Conservation (phyloP, 2,113 vertebrate genomes). For the Callospermophilus lateralis region DNA sequence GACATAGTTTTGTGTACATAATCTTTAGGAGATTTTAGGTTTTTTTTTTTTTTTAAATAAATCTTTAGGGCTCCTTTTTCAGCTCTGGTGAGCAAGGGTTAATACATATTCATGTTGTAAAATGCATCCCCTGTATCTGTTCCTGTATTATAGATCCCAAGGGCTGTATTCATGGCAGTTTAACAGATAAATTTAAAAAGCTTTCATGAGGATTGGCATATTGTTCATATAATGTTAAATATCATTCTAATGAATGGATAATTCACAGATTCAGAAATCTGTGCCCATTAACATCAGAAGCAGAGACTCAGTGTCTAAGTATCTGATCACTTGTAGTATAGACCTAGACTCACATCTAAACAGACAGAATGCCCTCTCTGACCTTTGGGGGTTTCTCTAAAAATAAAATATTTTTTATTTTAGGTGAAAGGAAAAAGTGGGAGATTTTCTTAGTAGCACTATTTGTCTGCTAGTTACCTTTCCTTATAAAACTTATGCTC, state of each 20-base stretch:
- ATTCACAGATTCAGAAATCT: background rate
- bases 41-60: slow-evolving; percentile 6
- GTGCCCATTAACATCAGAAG: background rate
- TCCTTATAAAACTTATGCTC: background rate
- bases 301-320: background rate
- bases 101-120: slow-evolving; percentile 55
- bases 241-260: background rate
- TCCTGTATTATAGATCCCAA: slow-evolving; percentile 28
- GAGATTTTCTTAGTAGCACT: background rate
- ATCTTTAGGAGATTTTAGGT: slow-evolving; percentile 55
- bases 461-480: background rate
- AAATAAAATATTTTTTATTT: background rate
- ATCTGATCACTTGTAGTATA: background rate
- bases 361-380: background rate
- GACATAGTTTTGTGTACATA: background rate
- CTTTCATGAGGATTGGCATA: slow-evolving; percentile 59
- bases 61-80: slow-evolving; percentile 4
- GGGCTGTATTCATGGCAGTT: slow-evolving; percentile 33
- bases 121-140: slow-evolving; percentile 47
- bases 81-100: slow-evolving; percentile 35
- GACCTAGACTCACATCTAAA: background rate
- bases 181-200: slow-evolving; percentile 65
- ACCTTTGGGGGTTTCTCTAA: background rate
- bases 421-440: background rate
- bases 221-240: slow-evolving; percentile 62